Base-by-base conservation (phyloP, 2,113 vertebrate genomes). In the Limanda limanda region DNA sequence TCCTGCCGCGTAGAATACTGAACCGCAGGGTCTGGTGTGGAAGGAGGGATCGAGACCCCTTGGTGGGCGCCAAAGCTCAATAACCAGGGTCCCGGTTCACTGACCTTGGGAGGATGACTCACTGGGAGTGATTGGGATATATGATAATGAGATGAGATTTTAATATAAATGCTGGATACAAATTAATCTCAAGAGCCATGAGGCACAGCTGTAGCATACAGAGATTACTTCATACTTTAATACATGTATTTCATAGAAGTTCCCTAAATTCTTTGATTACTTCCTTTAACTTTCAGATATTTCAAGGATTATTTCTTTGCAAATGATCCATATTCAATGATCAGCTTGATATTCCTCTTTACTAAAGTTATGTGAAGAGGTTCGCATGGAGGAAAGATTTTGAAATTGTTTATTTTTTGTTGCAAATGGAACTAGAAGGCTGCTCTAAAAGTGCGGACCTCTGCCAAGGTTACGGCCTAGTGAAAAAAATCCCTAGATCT, bases 31-130 rank as follows among this genome's bases (percentile, higher is more conserved):
- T 71, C 27, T 57, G 20, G 20, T 72, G 63, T 31, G 56, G 60
- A 75, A 48, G 60, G 63, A 52, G 15, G 51, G 70, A 40, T 55
- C 12, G 20, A 74, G 70, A 56, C 60, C 24, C 56, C 64, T 72
- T 59, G 63, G 64, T 52, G 61, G 68, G 69, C 24, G 65, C 17
- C 52, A 48, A 69, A 62, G 67, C 64, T 66, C 56, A 9, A 79
- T 86, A 76, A 86, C 86, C 73, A 82, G 64, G 74, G 83, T 81
- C 52, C 1, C 71, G 54, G 5, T 69, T 54, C 27, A 55, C 20
- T 76, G 69, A 84, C 89, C 83, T 89, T 73, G 52, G 13, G 65
- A 73, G 62, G 79, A 81, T 60, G 82, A 88, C 40, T 88, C 79
- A 72, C 21, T 78, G 66, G 11, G 58, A 74, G 64, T 8, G 31